Conservation (phyloP, 1,140 invertebrate species). For the Camponotus floridanus region DNA sequence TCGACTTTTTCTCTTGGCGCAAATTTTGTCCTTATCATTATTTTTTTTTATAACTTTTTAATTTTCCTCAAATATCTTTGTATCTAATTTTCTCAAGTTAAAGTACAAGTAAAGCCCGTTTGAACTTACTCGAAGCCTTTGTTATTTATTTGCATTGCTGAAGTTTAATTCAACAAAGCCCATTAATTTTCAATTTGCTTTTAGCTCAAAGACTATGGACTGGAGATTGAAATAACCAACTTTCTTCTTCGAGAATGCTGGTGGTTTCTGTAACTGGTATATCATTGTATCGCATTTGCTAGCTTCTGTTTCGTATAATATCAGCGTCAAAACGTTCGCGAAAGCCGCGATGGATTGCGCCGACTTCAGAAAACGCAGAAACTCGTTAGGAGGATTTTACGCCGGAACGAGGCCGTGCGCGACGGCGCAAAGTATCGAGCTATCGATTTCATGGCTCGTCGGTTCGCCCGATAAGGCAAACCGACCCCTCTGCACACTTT, state of each 20-base stretch:
- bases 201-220: constrained; percentile 5
- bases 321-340: constrained; percentile 28
- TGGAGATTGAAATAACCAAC: constrained; percentile 12
- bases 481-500: constrained; percentile 43
- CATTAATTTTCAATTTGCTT: constrained; percentile 36
- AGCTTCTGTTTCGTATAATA: constrained; percentile 18
- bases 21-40: constrained; percentile 21
- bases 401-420: constrained; percentile 63
- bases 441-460: constrained; percentile 76
- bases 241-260: constrained; percentile 19
- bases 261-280: neutral
- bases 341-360: constrained; percentile 54
- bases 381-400: constrained; percentile 74
- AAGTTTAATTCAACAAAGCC: constrained; percentile 22
- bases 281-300: constrained; percentile 3
- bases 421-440: constrained; percentile 75
- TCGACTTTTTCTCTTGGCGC: constrained; percentile 8
- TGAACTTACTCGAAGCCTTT: neutral
- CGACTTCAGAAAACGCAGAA: constrained; percentile 71
- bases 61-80: constrained; percentile 28
- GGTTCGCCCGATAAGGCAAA: constrained; percentile 70
- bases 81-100: neutral
- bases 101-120: neutral
- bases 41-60: constrained; percentile 24
- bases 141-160: constrained; percentile 46